Evolutionary conservation across 2,888 invertebrate genomes (phyloP).

Genomic region (Cyaniris semiargus): DNA sequence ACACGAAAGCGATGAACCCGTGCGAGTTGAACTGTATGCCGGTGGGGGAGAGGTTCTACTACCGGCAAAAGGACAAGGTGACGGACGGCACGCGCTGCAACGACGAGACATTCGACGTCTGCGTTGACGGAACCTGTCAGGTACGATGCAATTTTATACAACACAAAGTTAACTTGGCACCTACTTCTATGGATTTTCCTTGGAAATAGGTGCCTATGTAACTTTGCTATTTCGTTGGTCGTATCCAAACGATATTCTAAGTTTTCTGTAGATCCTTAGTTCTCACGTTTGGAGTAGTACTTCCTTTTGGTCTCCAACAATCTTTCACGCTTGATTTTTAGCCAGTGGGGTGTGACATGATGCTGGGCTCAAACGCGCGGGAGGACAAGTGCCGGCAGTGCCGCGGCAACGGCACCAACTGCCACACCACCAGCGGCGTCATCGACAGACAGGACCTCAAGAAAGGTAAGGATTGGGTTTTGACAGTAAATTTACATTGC

Average conservation of each 20-base stretch:
- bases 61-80: conserved; percentile 89
- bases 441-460: conserved; percentile 87
- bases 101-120: conserved; percentile 92
- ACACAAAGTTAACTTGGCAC: background rate
- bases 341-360: conserved; percentile 97
- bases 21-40: conserved; percentile 99
- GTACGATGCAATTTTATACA: conserved; percentile 68
- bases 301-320: too few relatives aligned
- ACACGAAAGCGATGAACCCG: conserved; percentile 91
- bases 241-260: too few relatives aligned
- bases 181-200: background rate
- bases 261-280: too few relatives aligned
- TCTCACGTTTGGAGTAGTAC: too few relatives aligned
- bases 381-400: conserved; percentile 96
- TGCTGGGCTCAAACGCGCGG: conserved; percentile 91
- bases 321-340: conserved; percentile 54
- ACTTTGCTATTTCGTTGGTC: too few relatives aligned
- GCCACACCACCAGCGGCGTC: conserved; percentile 87
- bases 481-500: too few relatives aligned
- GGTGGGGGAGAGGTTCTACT: conserved; percentile 93
- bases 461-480: conserved; percentile 79
- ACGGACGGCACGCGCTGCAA: conserved; percentile 92
- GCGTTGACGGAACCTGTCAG: conserved; percentile 96
- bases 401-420: conserved; percentile 94
- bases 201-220: too few relatives aligned